Percentiles rank a stretch among this genome's conserved stretches.
phyloP scores from a whole-genome alignment of 2,888 invertebrate species.

The Onchidella celtica region DNA sequence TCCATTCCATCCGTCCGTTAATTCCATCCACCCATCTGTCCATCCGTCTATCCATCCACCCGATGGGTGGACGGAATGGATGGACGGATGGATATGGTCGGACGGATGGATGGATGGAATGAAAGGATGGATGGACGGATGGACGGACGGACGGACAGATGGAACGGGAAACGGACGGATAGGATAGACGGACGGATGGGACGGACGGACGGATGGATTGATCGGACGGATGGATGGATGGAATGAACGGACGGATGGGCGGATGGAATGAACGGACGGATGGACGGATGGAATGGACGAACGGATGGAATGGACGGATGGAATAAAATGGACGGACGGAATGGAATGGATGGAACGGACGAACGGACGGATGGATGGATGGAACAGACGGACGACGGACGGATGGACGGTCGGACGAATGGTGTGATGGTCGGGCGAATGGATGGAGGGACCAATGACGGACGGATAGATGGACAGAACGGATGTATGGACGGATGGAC shows the following conservation, averaged over 20 bases:
- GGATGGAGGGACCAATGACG: background rate
- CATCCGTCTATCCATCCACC: no score
- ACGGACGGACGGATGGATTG: background rate
- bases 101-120: no score
- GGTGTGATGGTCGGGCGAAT: background rate
- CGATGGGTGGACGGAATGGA: no score
- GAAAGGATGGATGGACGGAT: no score
- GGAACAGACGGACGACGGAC: background rate
- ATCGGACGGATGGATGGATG: background rate
- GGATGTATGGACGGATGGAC: background rate
- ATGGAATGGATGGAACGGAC: background rate
- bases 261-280: background rate
- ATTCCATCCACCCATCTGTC: no score
- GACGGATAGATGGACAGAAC: background rate
- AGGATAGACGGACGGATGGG: background rate
- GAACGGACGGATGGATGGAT: background rate
- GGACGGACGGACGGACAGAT: no score
- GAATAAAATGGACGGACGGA: background rate
- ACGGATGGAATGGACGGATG: background rate
- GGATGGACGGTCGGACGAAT: background rate
- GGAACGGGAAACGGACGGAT: no score
- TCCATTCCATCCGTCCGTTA: no score
- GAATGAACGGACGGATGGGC: background rate
- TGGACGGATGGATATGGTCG: no score
- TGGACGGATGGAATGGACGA: background rate